phyloP scores from a whole-genome alignment of 2,113 vertebrate species.

The Dromiciops gliroides region DNA sequence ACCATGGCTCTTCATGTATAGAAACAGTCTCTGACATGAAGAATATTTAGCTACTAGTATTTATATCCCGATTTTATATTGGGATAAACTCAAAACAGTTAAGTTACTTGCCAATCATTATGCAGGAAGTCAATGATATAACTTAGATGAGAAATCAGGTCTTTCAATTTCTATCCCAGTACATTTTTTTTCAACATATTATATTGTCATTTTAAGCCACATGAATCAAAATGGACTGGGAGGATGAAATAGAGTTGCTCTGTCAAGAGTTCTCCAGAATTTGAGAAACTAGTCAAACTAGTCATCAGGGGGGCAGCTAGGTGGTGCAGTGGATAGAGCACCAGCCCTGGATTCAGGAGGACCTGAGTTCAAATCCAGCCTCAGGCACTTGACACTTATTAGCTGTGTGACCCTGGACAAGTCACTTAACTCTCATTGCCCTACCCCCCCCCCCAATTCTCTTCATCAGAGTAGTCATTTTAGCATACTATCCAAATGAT shows the following conservation, averaged over 20 bases:
- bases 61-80: neutral
- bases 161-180: neutral
- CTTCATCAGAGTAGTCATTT: neutral
- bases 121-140: neutral
- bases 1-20: neutral
- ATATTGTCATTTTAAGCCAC: neutral
- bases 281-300: neutral
- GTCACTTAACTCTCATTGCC: too few species aligned
- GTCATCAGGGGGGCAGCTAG: too few species aligned
- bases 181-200: neutral
- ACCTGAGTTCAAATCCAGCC: too few species aligned
- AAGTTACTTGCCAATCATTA: neutral
- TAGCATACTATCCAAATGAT: neutral
- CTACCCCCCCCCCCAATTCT: too few species aligned
- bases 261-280: neutral
- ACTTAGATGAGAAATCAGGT: neutral
- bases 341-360: too few species aligned
- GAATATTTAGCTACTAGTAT: neutral
- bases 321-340: too few species aligned
- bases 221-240: neutral
- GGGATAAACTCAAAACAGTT: neutral
- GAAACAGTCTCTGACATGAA: neutral
- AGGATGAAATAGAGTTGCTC: neutral
- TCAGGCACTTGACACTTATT: too few species aligned
- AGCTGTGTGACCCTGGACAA: too few species aligned